phyloP scores from a whole-genome alignment of 2,797 vertebrate genomes.

The Tamandua tetradactyla region DNA sequence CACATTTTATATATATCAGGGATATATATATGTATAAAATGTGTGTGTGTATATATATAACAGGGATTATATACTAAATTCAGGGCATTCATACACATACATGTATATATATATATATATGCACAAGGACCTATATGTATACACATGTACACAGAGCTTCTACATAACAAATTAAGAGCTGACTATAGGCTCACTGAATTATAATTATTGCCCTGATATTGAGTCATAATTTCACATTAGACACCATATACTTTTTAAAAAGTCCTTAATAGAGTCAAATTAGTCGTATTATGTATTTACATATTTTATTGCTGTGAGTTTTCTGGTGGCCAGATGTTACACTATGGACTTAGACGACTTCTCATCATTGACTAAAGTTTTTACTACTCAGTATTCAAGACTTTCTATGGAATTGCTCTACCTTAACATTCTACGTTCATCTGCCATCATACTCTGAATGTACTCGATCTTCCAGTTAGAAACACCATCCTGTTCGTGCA shows the following conservation, averaged over 20 bases:
- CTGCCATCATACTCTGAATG: background rate
- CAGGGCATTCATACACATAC: too few species aligned
- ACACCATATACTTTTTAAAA: background rate
- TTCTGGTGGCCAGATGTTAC: background rate
- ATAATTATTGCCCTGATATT: background rate
- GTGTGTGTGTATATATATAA: background rate
- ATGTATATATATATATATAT: background rate
- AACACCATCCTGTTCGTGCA: background rate
- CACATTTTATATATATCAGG: background rate
- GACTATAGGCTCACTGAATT: background rate
- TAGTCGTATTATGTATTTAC: background rate
- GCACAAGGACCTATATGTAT: background rate
- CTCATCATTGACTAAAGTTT: background rate
- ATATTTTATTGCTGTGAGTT: background rate
- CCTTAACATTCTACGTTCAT: background rate
- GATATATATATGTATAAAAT: background rate
- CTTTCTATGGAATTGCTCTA: background rate
- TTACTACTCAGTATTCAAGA: background rate
- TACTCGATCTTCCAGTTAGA: background rate
- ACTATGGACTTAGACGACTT: background rate
- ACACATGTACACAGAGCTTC: too few species aligned
- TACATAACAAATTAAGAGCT: background rate
- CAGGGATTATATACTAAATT: too few species aligned
- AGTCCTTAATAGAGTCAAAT: background rate
- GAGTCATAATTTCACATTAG: conserved; percentile 1